Evolutionary conservation across 2,113 vertebrate genomes (phyloP).

Genomic region (Phoxinus phoxinus): DNA sequence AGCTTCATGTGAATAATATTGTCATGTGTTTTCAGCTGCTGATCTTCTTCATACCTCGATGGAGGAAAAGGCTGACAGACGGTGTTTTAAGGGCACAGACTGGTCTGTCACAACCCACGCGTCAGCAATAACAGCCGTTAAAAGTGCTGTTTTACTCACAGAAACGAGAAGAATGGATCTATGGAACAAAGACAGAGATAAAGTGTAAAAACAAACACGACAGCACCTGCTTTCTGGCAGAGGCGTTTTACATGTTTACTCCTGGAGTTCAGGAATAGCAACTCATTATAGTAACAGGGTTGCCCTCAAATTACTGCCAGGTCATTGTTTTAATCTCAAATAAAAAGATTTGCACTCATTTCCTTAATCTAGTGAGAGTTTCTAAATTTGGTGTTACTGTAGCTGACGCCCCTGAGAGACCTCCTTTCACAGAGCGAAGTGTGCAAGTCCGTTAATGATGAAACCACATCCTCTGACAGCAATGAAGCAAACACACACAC

Average conservation of each 20-base stretch:
- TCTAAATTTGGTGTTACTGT: constrained; percentile 20
- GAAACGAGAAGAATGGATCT: background rate
- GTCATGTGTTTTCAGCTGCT: background rate
- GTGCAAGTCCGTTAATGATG: constrained; percentile 39
- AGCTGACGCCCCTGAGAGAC: background rate
- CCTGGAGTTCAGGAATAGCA: background rate
- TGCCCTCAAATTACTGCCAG: constrained; percentile 8
- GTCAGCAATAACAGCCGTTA: constrained; percentile 19
- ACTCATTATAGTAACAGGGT: constrained; percentile 11
- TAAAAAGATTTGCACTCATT: background rate
- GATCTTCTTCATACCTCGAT: background rate
- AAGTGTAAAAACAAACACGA: background rate
- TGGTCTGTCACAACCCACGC: background rate
- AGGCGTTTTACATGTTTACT: background rate
- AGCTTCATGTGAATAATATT: background rate
- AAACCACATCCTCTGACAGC: constrained; percentile 68
- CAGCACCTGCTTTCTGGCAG: background rate
- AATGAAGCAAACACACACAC: constrained; percentile 25
- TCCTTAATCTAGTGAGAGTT: background rate
- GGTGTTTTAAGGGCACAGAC: background rate
- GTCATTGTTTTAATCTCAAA: constrained; percentile 19
- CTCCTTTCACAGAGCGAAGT: background rate
- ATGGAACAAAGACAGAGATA: background rate
- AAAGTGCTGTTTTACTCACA: constrained; percentile 4
- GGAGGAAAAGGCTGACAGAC: background rate